Evolutionary conservation across 2,113 vertebrate species (phyloP), one percentile per base, ranked within the genome.

Genomic region (Phoxinus phoxinus): DNA sequence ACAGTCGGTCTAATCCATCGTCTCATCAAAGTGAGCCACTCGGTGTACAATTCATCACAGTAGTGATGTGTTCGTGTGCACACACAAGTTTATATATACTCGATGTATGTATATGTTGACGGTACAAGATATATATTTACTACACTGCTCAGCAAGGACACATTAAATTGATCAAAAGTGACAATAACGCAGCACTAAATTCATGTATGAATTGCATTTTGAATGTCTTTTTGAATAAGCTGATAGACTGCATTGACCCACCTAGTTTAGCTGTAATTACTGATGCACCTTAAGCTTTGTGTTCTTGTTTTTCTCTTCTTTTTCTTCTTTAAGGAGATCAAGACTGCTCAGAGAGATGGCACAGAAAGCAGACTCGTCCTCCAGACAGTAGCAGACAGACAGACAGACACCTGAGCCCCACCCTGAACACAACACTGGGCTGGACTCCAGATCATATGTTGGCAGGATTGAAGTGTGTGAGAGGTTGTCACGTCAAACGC

Each of bases 321-420:
- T 46, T 27, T 9, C 23, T 63, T 21, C 41, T n/a, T 80, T 2
- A 81, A 63, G 78, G 23, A 61, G 77, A 30, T 80, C 35, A 63
- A 63, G n/a, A 30, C 59, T 80, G 58, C 58, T 59, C 27, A 17
- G 56, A 79, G 56, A 79, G 56, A 35, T 77, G 75, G 19, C 12
- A 41, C 75, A 77, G 75, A 37, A 61, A 61, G 12, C 32, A 79
- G 76, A 25, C 30, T 78, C 6, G 3, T 35, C 32, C 23, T 35
- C 32, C 23, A 59, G 10, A 21, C 9, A 35, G 27, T 58, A 41
- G 13, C 76, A 59, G 19, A 41, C 53, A 59, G 51, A 25, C 56
- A n/a, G n/a, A n/a, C n/a, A n/a, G n/a, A 41, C 37, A 81, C 78
- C 58, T 80, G 35, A 27, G 59, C 78, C 6, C 32, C 32, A 27